These are phyloP conservation scores for Drosophila demipolita DNA, from an alignment of 2,888 invertebrate species.

Conservation along the genomic window DNA sequence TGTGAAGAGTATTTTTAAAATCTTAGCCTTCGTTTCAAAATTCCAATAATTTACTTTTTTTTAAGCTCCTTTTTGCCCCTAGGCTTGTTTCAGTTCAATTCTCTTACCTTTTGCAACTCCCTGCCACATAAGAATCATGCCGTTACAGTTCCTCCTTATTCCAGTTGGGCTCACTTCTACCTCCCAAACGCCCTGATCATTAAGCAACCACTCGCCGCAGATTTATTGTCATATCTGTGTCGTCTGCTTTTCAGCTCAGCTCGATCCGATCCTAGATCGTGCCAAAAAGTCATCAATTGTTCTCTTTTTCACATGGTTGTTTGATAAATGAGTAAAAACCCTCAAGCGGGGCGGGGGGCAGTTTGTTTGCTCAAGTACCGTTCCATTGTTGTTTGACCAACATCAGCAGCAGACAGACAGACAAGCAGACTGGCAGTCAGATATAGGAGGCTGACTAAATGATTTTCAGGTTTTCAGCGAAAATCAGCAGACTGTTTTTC, in stretches of 20 bases:
- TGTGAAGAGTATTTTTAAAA: not conserved
- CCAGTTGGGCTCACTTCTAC: not conserved
- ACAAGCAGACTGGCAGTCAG: not conserved
- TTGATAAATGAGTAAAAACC: conserved; percentile 67
- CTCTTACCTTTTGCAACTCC: not conserved
- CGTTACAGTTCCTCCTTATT: not conserved
- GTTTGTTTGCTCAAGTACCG: conserved; percentile 78
- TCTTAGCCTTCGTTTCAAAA: not conserved
- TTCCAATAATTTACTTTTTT: not conserved
- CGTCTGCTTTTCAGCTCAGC: not conserved
- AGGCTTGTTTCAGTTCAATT: not conserved
- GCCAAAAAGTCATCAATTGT: conserved; percentile 61
- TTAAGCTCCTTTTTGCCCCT: not conserved
- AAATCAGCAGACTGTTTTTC: conserved; percentile 31
- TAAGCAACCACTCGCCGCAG: conserved; percentile 12
- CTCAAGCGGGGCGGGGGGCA: conserved; percentile 44
- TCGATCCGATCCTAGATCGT: conserved; percentile 53
- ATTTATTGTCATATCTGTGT: conserved; percentile 2
- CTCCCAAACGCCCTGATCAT: conserved; percentile 34
- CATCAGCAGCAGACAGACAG: conserved; percentile 21
- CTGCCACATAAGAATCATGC: not conserved
- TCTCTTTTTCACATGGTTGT: conserved; percentile 16
- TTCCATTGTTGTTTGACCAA: conserved; percentile 35
- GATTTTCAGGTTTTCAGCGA: conserved; percentile 79
- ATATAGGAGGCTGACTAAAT: conserved; percentile 34